phyloP scores from a whole-genome alignment of 2,113 vertebrate species.

The Scatophagus argus region DNA sequence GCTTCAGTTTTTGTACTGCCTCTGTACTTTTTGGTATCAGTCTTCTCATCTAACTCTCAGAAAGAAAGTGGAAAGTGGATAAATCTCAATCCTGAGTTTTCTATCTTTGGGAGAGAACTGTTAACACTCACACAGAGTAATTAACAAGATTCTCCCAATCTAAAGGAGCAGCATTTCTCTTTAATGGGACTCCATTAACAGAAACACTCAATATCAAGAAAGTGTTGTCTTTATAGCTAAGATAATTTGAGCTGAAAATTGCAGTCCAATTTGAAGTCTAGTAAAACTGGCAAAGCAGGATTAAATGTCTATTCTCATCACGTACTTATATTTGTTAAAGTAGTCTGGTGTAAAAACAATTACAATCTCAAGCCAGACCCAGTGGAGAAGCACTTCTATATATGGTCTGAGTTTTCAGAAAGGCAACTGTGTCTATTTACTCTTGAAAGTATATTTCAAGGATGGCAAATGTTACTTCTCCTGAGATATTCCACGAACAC shows the following conservation, averaged over 20 bases:
- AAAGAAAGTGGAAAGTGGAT: constrained; percentile 13
- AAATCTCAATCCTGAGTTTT: constrained; percentile 1
- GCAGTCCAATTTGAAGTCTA: constrained; percentile 18
- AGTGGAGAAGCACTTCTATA: constrained; percentile 10
- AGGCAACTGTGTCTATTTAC: constrained; percentile 32
- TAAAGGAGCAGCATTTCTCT: constrained; percentile 52
- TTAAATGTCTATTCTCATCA: constrained; percentile 15
- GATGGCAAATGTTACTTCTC: constrained; percentile 42
- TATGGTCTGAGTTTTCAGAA: constrained; percentile 6
- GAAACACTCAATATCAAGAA: background rate
- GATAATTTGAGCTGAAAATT: constrained; percentile 20
- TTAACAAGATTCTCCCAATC: background rate
- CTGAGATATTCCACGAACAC: constrained; percentile 21
- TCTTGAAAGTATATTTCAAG: constrained; percentile 44
- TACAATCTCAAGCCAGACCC: constrained; percentile 8
- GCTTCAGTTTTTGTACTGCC: too few species aligned
- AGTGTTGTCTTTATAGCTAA: constrained; percentile 6
- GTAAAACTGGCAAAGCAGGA: constrained; percentile 14
- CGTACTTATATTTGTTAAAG: constrained; percentile 9
- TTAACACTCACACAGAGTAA: background rate
- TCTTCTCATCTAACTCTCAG: background rate
- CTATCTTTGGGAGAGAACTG: background rate
- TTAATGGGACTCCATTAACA: background rate
- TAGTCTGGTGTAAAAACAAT: constrained; percentile 36
- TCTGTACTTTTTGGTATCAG: too few species aligned